phyloP scores from a whole-genome alignment of 1,140 invertebrate species.

The Pemphigus obesinymphae region DNA sequence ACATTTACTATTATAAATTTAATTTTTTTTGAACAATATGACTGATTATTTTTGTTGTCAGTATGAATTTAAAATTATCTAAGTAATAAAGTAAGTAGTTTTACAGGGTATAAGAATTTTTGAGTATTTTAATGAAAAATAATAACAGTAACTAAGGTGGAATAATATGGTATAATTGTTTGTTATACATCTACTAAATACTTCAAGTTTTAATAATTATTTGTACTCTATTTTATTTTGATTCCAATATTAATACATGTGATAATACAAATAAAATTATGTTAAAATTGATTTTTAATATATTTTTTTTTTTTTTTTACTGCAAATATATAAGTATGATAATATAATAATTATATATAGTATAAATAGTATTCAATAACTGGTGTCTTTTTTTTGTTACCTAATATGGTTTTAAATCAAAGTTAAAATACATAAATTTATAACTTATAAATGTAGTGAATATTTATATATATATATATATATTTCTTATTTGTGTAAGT shows the following conservation, averaged over 20 bases:
- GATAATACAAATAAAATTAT: background rate
- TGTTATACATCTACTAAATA: background rate
- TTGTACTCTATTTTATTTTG: background rate
- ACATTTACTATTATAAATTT: no score
- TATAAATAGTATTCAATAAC: background rate
- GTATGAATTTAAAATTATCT: constrained; percentile 26
- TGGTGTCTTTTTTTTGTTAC: background rate
- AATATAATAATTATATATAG: background rate
- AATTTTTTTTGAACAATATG: no score
- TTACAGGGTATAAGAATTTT: constrained; percentile 38
- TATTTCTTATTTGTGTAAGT: background rate
- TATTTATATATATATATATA: background rate
- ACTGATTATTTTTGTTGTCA: constrained; percentile 17
- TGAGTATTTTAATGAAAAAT: constrained; percentile 31
- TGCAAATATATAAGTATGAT: background rate
- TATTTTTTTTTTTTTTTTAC: background rate
- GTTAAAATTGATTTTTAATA: background rate
- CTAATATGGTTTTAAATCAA: background rate
- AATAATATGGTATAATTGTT: background rate
- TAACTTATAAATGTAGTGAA: no score
- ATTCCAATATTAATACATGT: background rate
- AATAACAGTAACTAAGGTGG: background rate
- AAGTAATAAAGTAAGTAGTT: constrained; percentile 15
- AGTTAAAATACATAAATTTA: background rate
- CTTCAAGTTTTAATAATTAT: background rate